Base-by-base conservation (phyloP, 2,888 invertebrate species). In the Merodon equestris region DNA sequence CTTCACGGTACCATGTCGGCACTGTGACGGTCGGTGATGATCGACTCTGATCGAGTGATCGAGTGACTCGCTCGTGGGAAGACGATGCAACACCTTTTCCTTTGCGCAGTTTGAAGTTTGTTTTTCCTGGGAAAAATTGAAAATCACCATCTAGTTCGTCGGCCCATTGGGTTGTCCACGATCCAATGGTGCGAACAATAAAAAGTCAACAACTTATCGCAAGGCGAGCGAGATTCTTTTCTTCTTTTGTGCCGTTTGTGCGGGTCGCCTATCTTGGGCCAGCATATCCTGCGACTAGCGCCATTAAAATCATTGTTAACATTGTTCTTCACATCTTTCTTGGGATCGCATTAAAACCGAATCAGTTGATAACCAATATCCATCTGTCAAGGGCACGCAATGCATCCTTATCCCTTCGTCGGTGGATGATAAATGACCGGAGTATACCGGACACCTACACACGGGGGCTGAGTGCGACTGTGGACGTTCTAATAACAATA, bases 401-500 rank as follows among this genome's bases (percentile, higher is more conserved):
- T 14, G 45, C n/a, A 9, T 17, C 53, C 56, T 40, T 40, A n/a
- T 4, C 27, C 27, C 18, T 61, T 44, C 54, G 54, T 50, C 27
- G 27, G 27, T 27, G 27, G 27, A 27, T 27, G 27, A 61, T 61
- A 61, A 36, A 15, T n/a, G 42, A 42, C 34, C 15, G 36, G 27
- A 51, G 34, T 44, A 2, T 38, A 18, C 12, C 10, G 50, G 14
- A 19, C 40, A 60, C 14, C 40, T n/a, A 47, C 19, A 54, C 50
- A 51, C 44, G 38, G 47, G 40, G n/a, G n/a, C n/a, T n/a, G n/a
- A n/a, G n/a, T n/a, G 54, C 58, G 40, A 73, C 67, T 67, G 60
- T 67, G 73, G 61, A 54, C 61, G 56, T 74, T 74, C 60, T 68
- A 74, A 67, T 56, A 74, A 67, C 61, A 61, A 74, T 61, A 74